Evolutionary conservation across 1,140 invertebrate genomes (phyloP), one percentile per base, ranked within the genome.

Genomic region (Zaprionus davidi): DNA sequence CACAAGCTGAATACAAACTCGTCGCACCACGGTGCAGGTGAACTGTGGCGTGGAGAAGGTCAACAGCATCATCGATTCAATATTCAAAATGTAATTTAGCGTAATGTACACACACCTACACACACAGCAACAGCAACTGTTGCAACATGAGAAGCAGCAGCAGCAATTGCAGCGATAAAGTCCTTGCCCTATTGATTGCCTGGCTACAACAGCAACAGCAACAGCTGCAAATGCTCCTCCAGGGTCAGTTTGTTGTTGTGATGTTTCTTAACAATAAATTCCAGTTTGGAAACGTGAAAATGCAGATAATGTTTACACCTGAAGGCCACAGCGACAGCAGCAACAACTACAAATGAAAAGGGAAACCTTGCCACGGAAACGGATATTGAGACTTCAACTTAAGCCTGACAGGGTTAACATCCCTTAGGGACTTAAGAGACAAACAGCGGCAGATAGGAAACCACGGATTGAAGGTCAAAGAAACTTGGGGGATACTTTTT

Each of bases 41-140:
- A 73, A 59, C 44, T 67, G 34, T 34, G 64, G 56, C 53, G 67
- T 34, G 56, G 7, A 62, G 62, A 70, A 60, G 71, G 65, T 75
- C 66, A 78, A 66, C 63, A 78, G 67, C 81, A 78, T 79, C 85
- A 80, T 82, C 75, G 80, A 85, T 85, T 88, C 85, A 85, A 88
- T 88, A 88, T 88, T 90, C 85, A 90, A 88, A 88, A 88, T 90
- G 85, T 88, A 90, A 88, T 88, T 90, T 90, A 88, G 86, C 85
- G 85, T 87, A 88, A 88, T 87, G 84, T 81, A 87, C 78, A 87
- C 81, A 86, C 53, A 76, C 56, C 44, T 12, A 76, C 53, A 55
- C 41, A 26, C 36, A 36, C 58, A 31, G 4, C 24, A 26, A 26
- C 31, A 51, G 55, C 57, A 24, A 11, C 44, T 34, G 26, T 44